Percentiles rank a stretch among this genome's conserved stretches.
phyloP scores from a whole-genome alignment of 2,113 vertebrate species.

The Eira barbara region DNA sequence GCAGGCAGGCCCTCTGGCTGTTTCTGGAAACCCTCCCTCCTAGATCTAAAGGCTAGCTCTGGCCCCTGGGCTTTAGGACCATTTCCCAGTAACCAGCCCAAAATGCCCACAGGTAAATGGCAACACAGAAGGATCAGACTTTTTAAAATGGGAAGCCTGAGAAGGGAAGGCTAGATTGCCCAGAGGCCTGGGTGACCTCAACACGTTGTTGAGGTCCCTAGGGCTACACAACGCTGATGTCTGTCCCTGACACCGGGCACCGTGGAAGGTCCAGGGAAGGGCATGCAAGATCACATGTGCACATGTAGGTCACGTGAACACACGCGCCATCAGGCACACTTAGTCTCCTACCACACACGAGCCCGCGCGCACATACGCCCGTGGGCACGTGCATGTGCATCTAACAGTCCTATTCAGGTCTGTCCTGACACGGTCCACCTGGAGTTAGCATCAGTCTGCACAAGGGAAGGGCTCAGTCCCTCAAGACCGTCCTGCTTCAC shows the following conservation, averaged over 20 bases:
- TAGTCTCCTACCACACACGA: not conserved
- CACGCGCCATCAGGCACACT: not conserved
- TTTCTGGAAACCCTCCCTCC: not conserved
- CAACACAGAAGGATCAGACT: not conserved
- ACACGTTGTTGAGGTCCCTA: not conserved
- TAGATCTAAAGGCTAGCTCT: not conserved
- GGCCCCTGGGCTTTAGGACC: not conserved
- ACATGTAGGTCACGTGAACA: rapidly evolving
- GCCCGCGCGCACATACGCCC: rapidly evolving
- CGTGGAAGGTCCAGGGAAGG: not conserved
- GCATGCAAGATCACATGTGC: not conserved
- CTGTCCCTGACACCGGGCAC: not conserved
- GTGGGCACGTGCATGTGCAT: not conserved
- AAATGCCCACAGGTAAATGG: not conserved
- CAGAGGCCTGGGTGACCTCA: not conserved
- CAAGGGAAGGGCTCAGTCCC: not conserved
- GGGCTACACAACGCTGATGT: not conserved
- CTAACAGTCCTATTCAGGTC: not conserved
- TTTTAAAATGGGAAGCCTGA: not conserved
- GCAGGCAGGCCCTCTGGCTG: not conserved
- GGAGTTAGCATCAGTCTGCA: not conserved
- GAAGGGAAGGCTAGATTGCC: not conserved
- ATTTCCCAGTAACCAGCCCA: not conserved
- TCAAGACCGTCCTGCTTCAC: too few relatives aligned
- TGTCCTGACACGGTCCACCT: not conserved